These are phyloP conservation scores for Pandemis corylana DNA, from an alignment of 2,888 invertebrate species.

Conservation along the genomic window DNA sequence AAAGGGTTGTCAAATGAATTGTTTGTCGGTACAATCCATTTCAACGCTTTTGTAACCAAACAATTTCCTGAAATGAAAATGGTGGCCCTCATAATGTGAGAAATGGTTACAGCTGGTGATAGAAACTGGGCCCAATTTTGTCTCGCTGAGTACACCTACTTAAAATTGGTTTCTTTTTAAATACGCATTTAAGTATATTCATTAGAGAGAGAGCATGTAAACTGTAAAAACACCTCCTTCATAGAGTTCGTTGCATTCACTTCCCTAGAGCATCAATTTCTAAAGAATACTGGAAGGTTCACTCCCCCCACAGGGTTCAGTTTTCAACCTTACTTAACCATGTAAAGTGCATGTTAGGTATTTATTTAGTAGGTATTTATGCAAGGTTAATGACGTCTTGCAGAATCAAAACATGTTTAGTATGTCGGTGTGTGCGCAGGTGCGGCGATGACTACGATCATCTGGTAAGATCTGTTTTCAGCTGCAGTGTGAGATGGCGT, in stretches of 20 bases:
- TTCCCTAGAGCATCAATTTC: not conserved
- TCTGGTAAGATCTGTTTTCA: constrained; percentile 34
- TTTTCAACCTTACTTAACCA: not conserved
- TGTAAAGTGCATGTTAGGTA: not conserved
- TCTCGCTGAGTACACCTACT: too few relatives aligned
- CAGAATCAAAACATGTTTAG: constrained; percentile 58
- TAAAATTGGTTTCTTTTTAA: too few relatives aligned
- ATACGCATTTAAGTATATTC: too few relatives aligned
- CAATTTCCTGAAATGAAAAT: too few relatives aligned
- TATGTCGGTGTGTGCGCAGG: constrained; percentile 51
- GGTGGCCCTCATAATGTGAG: too few relatives aligned
- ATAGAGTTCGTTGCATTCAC: too few relatives aligned
- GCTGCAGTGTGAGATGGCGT: not conserved
- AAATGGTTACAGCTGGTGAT: too few relatives aligned
- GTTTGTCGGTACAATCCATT: too few relatives aligned
- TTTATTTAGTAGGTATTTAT: constrained; percentile 32
- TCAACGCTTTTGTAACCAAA: too few relatives aligned
- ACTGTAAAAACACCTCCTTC: too few relatives aligned
- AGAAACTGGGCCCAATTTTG: too few relatives aligned
- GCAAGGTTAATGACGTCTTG: constrained; percentile 51
- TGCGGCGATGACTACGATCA: constrained; percentile 43
- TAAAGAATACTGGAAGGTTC: not conserved
- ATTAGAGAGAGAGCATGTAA: not conserved
- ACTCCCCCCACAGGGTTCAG: not conserved
- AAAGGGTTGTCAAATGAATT: too few relatives aligned